Evolutionary conservation across 2,797 vertebrate species (phyloP), one percentile per base, ranked within the genome.

Genomic region (Brotula barbata): DNA sequence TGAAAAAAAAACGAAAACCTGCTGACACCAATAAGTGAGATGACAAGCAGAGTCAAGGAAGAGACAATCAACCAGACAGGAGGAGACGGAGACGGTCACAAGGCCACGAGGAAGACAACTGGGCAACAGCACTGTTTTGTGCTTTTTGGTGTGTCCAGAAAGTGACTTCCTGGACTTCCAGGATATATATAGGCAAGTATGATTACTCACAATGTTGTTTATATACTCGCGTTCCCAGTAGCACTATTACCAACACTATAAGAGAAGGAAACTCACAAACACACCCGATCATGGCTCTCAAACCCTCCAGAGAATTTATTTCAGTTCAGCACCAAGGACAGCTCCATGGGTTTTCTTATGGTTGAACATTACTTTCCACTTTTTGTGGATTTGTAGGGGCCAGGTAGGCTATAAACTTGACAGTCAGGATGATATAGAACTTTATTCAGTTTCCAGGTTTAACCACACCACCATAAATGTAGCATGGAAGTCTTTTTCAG

Each of bases 241-340:
- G 61, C 50, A 41, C 49, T 78, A 73, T 79, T 77, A 75, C 39
- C 40, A 22, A 45, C 54, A 39, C 48, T 44, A 59, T 78, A 67
- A 46, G 68, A 64, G 68, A 36, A 53, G 47, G 49, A 65, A 73
- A 48, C 46, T 41, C 10, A n/a, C 41, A 51, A 50, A 59, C 57
- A 57, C 63, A 21, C 41, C 62, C 59, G 69, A 73, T 57, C 36
- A 14, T 15, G n/a, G 37, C 54, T 57, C 19, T 69, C 17, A 67
- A 67, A 65, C 49, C n/a, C 62, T 36, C 60, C 44, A 52, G 56
- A 19, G 64, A 75, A 21, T 22, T 23, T 15, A 31, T 3, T 37
- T 42, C 16, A 19, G 54, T 82, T 85, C 80, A 84, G 78, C 68
- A 82, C 78, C 75, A 63, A 52, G 83, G 83, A 81, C 74, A 81